Base-by-base conservation (phyloP, 2,888 invertebrate species). In the Pyrocoelia pectoralis region DNA sequence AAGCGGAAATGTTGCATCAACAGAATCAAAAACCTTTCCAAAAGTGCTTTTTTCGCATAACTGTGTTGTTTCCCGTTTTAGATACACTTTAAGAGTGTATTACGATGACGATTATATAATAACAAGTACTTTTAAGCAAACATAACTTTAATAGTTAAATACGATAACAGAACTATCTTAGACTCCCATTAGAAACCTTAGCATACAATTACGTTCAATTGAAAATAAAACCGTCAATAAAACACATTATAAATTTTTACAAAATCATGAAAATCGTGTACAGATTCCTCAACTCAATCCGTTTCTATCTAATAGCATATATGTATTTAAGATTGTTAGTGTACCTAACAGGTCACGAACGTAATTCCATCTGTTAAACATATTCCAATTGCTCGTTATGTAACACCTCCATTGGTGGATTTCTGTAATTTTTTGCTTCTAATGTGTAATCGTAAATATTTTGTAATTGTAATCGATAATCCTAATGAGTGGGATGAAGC, bases 311-410 rank as follows among this genome's bases (percentile, higher is more conserved):
- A 62, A 56, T 56, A 51, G 48, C 48, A 49, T 48, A 33, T 49
- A n/a, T n/a, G n/a, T n/a, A 56, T 56, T 48, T 40, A 28, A 62
- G 61, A 62, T 62, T 56, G 56, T 33, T 46, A 46, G 46, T 46
- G 46, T 46, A 53, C 49, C 51, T 58, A 63, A 58, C 49, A 53
- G 58, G 14, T 54, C 63, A 63, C 63, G 63, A 63, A 41, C 41
- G 63, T 54, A 63, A 63, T 63, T 58, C 54, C 57, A 56, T 50
- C 63, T 46, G 54, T 43, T 63, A 63, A 63, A 63, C 55, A 58
- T 63, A 63, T 58, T 58, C 63, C 57, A 63, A 63, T 62, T 58
- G 54, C 57, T 41, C 58, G 50, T 63, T 63, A 58, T 54, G 53
- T 63, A 54, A 63, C 58, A 58, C 50, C 29, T 63, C 50, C 43